Evolutionary conservation across 2,888 invertebrate species (phyloP).

Genomic region (Nudaria mundana): DNA sequence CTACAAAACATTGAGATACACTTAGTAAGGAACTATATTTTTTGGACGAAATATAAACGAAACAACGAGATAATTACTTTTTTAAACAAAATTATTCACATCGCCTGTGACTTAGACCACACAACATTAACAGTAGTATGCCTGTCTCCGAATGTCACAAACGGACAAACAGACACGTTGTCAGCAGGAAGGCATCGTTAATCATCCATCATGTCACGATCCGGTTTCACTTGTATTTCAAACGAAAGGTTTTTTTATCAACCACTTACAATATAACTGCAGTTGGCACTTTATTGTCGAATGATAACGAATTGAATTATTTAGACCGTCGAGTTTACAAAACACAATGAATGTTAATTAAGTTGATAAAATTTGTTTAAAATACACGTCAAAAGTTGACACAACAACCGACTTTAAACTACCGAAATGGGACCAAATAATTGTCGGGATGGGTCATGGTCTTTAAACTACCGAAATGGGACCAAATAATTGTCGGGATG

Average conservation of each 20-base stretch:
- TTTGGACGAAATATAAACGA: neutral
- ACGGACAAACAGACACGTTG: conserved; percentile 15
- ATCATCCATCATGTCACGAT: conserved; percentile 19
- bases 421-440: too few relatives aligned
- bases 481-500: too few relatives aligned
- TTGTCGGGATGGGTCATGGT: too few relatives aligned
- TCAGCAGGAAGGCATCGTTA: conserved; percentile 21
- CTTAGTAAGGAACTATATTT: too few relatives aligned
- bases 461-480: too few relatives aligned
- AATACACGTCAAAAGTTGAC: too few relatives aligned
- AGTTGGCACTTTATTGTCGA: neutral
- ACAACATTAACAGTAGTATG: conserved; percentile 14
- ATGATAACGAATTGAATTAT: neutral
- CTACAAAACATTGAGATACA: too few relatives aligned
- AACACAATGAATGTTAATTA: neutral
- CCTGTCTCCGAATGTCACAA: conserved; percentile 23
- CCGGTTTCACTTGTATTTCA: conserved; percentile 1
- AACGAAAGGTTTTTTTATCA: conserved; percentile 4
- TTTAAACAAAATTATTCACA: too few relatives aligned
- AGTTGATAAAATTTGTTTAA: too few relatives aligned
- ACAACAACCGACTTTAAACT: too few relatives aligned
- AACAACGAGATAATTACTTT: too few relatives aligned
- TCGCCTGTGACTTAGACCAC: conserved; percentile 3
- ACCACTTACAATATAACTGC: neutral
- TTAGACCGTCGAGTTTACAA: neutral